Evolutionary conservation across 2,113 vertebrate species (phyloP), one percentile per base, ranked within the genome.

Genomic region (Tinamus guttatus): DNA sequence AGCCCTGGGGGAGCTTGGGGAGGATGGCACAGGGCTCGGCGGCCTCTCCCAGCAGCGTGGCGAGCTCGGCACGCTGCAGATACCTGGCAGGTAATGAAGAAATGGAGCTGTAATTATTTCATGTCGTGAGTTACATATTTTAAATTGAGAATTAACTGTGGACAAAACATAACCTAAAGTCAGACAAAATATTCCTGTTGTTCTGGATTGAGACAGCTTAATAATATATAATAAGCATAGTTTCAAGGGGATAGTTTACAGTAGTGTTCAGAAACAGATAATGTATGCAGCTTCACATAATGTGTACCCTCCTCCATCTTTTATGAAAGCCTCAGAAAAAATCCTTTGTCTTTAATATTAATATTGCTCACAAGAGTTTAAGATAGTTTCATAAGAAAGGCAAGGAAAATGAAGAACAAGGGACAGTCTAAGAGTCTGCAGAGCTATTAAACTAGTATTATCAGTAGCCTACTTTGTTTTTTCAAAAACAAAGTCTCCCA

Each of bases 261-360:
- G 20, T 36, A 25, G 12, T 71, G 27, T 79, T 85, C 36, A 76
- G 71, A 82, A 94, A 68, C 22, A 92, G 81, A 90, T 76, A 52
- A 24, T 56, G 2, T 25, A 40, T 40, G 11, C 38, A 82, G 25
- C 22, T 94, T 90, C 58, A 59, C 17, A 54, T 71, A 63, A 59
- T 52, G 87, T 19, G 51, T 18, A 71, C 9, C 7, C 21, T 82
- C 59, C 7, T 5, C 30, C 20, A 68, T 64, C 49, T 68, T 52
- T 80, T 85, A 68, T 3, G 11, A 85, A 91, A 94, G 45, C 38
- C 54, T 71, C 24, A 10, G 54, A 80, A 40, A 60, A 58, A 68
- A 45, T 59, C 22, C 32, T 63, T 76, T 10, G 22, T 88, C 43
- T 76, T 85, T 71, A 68, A 49, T 68, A 63, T 75, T 67, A 85